A percentile compares a stretch with the other conserved stretches of the same genome.
These are phyloP conservation scores for Riparia riparia DNA, from an alignment of 2,113 vertebrate genomes.

Conservation along the genomic window DNA sequence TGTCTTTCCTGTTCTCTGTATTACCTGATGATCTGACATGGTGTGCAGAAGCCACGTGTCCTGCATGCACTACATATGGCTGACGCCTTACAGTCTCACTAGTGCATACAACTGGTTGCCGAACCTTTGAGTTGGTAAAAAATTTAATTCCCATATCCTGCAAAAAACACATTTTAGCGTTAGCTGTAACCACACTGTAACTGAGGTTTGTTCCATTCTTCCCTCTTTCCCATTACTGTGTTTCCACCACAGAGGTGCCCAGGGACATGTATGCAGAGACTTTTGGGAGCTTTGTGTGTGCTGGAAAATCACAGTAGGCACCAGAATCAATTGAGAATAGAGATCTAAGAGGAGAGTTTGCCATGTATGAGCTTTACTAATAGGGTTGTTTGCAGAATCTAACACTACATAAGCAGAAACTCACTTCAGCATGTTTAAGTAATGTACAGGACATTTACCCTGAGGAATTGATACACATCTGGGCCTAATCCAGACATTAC, in stretches of 20 bases:
- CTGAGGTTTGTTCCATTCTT: not conserved
- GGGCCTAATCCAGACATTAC: constrained; percentile 52
- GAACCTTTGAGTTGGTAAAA: constrained; percentile 66
- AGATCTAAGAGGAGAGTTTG: not conserved
- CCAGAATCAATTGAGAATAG: not conserved
- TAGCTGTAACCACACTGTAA: not conserved
- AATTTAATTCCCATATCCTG: constrained; percentile 71
- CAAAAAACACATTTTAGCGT: not conserved
- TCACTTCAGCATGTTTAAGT: not conserved
- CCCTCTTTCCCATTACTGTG: not conserved
- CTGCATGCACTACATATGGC: not conserved
- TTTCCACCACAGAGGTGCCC: not conserved
- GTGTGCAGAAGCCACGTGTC: not conserved
- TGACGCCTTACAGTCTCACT: constrained; percentile 20
- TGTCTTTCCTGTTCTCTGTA: not conserved
- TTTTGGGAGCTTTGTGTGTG: not conserved
- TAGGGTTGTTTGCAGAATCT: not conserved
- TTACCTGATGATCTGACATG: constrained; percentile 34
- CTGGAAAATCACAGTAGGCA: not conserved
- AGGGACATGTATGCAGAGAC: not conserved
- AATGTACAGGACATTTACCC: constrained; percentile 49
- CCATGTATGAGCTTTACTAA: not conserved
- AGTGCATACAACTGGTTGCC: constrained; percentile 54
- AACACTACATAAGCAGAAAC: not conserved
- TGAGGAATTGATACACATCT: constrained; percentile 68